phyloP scores from a whole-genome alignment of 2,797 vertebrate species.

The Scomberomorus guttatus region DNA sequence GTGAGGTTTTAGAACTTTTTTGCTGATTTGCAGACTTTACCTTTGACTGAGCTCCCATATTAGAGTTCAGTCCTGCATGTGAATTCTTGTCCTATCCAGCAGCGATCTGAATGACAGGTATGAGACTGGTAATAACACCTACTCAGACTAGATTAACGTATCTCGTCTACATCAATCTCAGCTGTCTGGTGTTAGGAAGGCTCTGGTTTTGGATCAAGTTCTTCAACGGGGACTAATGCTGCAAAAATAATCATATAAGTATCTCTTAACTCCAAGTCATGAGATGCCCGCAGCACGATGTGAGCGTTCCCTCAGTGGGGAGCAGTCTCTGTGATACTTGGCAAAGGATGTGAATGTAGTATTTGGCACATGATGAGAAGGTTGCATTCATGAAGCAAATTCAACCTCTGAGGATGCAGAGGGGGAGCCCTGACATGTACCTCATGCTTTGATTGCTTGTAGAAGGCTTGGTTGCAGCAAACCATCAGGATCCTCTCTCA shows the following conservation, averaged over 20 bases:
- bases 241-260: conserved; percentile 33
- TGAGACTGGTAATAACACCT: conserved; percentile 41
- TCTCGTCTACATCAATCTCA: conserved; percentile 27
- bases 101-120: conserved; percentile 47
- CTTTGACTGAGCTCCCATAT: not conserved
- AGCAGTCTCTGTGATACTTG: conserved; percentile 72
- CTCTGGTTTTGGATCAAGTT: not conserved
- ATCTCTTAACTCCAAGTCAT: conserved; percentile 20
- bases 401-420: conserved; percentile 40
- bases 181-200: conserved; percentile 1
- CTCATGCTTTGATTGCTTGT: conserved; percentile 48
- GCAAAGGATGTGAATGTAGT: conserved; percentile 63
- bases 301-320: conserved; percentile 55
- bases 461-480: conserved; percentile 37
- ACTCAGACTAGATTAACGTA: conserved; percentile 49
- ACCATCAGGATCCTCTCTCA: conserved; percentile 38
- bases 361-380: conserved; percentile 73
- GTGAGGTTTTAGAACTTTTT: not conserved
- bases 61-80: conserved; percentile 16
- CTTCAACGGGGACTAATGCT: not conserved
- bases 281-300: conserved; percentile 38
- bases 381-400: conserved; percentile 69
- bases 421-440: conserved; percentile 53
- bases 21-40: conserved; percentile 14
- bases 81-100: conserved; percentile 21